Base-by-base conservation (phyloP, 2,113 vertebrate genomes). In the Ciconia boyciana region DNA sequence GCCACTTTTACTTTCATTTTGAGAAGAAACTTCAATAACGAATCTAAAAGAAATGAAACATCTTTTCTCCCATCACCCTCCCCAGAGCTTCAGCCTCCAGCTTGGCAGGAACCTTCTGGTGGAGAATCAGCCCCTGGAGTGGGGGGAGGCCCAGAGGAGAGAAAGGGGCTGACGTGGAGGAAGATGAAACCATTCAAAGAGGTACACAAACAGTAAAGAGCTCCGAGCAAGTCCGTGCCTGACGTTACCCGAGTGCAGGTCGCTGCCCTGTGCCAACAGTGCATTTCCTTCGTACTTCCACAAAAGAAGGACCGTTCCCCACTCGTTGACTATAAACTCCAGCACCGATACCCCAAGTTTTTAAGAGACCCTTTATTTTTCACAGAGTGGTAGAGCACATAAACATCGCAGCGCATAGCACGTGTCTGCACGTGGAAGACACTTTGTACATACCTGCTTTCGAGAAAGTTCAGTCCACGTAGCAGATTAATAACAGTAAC, bases 191-290 rank as follows among this genome's bases (percentile, higher is more conserved):
- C 46, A 29, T 9, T 29, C 79, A 11, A 17, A 68, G 18, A 28
- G 34, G 44, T 9, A 14, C 52, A 17, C 46, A 29, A n/a, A 39
- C 52, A 20, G 25, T 8, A 6, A 16, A 58, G 51, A 48, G 65
- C 46, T 60, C 58, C 19, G 52, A 26, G 15, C 46, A 22, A 39
- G 51, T 10, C 44, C 34, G 3, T 6, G 34, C 36, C 41, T 17
- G 48, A 54, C 4, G 1, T 34, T 13, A 19, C 15, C 52, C 1
- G 2, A 16, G 52, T 1, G 32, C 6, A 1, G n/a, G 54, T 24
- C 46, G 1, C 36, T 36, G 39, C 60, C 46, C 60, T 12, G 46
- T n/a, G 36, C 48, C 54, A 36, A 10, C 7, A 7, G 21, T 4
- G 26, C 25, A 3, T 36, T 54, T 60, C 52, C 69, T 39, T 36